Conservation (phyloP, 2,113 vertebrate genomes). For the Neoarius graeffei region DNA sequence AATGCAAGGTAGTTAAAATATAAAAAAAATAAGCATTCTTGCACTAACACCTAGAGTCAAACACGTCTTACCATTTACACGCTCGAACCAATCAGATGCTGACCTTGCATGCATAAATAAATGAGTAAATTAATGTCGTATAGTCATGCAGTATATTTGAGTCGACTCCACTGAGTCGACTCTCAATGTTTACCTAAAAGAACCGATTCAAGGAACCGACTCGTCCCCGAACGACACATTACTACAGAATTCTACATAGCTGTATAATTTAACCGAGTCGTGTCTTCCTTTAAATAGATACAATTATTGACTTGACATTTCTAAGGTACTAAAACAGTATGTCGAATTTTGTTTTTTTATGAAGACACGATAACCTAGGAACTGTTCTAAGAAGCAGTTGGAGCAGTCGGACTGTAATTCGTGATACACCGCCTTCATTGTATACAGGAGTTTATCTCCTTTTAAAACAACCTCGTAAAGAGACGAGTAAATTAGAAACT, state of each 20-base stretch:
- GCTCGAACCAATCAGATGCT: no score
- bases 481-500: neutral
- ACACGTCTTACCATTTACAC: neutral
- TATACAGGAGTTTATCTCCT: neutral
- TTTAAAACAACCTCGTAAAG: neutral
- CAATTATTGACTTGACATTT: neutral
- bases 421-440: constrained; percentile 12
- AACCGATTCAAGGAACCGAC: neutral
- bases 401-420: constrained; percentile 5
- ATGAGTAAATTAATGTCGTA: no score
- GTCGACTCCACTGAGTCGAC: no score
- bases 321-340: neutral
- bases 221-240: neutral
- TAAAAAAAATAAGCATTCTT: neutral
- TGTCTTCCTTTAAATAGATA: neutral
- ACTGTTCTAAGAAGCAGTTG: neutral
- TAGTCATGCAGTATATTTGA: no score
- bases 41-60: neutral
- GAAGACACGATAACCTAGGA: neutral
- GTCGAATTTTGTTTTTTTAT: neutral
- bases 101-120: no score
- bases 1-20: neutral
- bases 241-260: neutral
- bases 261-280: neutral
- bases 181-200: neutral